phyloP scores from a whole-genome alignment of 2,113 vertebrate genomes.

The Mormoops blainvillei region DNA sequence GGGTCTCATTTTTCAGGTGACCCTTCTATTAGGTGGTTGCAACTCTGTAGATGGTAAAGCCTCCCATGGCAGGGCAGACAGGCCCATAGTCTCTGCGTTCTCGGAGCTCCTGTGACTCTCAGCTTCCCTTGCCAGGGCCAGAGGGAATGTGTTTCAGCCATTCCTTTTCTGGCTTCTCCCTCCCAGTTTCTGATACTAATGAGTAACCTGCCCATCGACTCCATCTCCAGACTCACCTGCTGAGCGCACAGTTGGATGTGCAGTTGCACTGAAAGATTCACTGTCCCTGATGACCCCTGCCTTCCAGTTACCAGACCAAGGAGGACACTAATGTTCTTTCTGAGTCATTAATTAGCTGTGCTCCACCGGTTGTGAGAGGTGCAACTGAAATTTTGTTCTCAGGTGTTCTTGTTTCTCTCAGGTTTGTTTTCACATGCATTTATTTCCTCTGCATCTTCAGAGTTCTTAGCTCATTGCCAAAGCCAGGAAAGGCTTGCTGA shows the following conservation, averaged over 20 bases:
- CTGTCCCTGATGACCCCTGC: conserved; percentile 5
- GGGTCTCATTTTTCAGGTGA: background rate
- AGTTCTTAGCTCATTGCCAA: background rate
- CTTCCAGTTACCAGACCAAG: conserved; percentile 20
- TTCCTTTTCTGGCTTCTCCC: background rate
- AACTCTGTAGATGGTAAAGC: background rate
- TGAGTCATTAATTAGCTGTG: conserved; percentile 39
- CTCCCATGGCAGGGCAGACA: background rate
- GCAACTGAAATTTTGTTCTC: background rate
- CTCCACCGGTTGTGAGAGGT: conserved; percentile 6
- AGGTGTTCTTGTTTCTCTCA: background rate
- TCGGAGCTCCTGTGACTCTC: background rate
- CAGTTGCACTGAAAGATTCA: conserved; percentile 42
- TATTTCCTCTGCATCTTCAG: background rate
- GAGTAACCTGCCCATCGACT: conserved; percentile 42
- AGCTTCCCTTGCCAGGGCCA: background rate
- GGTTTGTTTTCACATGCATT: conserved; percentile 11
- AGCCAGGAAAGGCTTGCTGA: background rate
- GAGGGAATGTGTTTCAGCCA: background rate
- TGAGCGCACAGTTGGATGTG: conserved; percentile 44
- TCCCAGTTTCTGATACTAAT: background rate
- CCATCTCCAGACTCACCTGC: background rate
- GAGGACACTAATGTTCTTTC: conserved; percentile 22
- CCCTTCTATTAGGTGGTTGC: rapidly evolving
- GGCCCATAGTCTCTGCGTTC: rapidly evolving